phyloP scores from a whole-genome alignment of 2,797 vertebrate species.

The Podarcis siculus region DNA sequence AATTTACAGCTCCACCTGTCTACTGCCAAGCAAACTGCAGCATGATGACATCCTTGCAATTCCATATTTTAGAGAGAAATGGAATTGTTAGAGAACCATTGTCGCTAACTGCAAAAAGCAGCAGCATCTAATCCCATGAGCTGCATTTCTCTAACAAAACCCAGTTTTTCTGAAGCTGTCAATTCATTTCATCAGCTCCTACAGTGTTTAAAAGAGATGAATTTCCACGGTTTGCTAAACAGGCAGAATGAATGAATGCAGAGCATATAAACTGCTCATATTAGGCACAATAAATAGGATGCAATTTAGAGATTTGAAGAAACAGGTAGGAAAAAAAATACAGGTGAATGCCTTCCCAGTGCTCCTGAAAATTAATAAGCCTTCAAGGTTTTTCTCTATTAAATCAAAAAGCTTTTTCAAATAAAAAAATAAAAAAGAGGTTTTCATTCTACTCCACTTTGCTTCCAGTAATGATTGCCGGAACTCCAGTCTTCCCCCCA shows the following conservation, averaged over 20 bases:
- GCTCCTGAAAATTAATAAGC: conserved; percentile 23
- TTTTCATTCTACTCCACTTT: neutral
- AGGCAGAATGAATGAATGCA: neutral
- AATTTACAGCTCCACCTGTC: no score
- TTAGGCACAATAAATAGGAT: conserved; percentile 31
- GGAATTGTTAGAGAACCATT: neutral
- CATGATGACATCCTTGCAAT: no score
- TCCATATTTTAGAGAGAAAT: neutral
- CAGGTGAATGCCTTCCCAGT: conserved; percentile 10
- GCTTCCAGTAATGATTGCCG: accelerated
- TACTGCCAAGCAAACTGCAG: no score
- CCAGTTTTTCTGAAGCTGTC: neutral
- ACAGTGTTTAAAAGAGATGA: conserved; percentile 19
- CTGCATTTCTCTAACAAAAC: neutral
- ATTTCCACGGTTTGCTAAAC: neutral
- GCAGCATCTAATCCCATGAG: neutral
- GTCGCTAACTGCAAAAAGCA: no score
- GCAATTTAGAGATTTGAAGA: conserved; percentile 47
- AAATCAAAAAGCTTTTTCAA: neutral
- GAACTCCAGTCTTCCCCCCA: no score
- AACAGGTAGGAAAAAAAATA: neutral
- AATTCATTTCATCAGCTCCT: conserved; percentile 39
- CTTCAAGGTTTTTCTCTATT: neutral
- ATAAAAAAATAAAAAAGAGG: neutral
- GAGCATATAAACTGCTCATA: conserved; percentile 17